Conservation (phyloP, 1,140 invertebrate species). For the Epicauta chinensis region DNA sequence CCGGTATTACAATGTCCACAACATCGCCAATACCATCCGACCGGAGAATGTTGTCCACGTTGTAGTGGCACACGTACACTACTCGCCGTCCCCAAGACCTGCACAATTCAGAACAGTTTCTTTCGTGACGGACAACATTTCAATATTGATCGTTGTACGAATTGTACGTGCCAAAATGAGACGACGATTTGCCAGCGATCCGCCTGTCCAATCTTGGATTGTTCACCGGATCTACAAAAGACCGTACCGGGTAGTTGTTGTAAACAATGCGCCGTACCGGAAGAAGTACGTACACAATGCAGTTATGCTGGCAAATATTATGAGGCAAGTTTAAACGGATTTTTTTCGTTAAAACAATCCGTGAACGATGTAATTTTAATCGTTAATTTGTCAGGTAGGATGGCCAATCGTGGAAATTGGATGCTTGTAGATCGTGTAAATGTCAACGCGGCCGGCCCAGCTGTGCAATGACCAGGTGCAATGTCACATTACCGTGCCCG, state of each 20-base stretch:
- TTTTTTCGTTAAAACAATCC: not conserved
- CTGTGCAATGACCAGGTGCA: slow-evolving; percentile 73
- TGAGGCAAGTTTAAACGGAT: slow-evolving; percentile 48
- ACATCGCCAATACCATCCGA: slow-evolving; percentile 55
- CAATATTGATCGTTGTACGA: slow-evolving; percentile 70
- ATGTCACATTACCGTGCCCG: slow-evolving; percentile 55
- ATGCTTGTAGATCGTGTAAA: slow-evolving; percentile 77
- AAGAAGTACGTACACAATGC: slow-evolving; percentile 59
- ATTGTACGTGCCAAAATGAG: slow-evolving; percentile 71
- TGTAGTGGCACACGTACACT: slow-evolving; percentile 52
- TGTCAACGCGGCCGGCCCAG: slow-evolving; percentile 73
- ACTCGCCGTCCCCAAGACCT: slow-evolving; percentile 47
- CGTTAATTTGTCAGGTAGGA: slow-evolving; percentile 53
- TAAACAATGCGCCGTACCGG: slow-evolving; percentile 53
- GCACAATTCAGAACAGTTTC: slow-evolving; percentile 62
- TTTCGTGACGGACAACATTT: slow-evolving; percentile 54
- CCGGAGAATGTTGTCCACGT: slow-evolving; percentile 77
- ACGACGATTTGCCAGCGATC: slow-evolving; percentile 68
- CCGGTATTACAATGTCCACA: slow-evolving; percentile 72
- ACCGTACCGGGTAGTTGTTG: slow-evolving; percentile 66
- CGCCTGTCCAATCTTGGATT: slow-evolving; percentile 77
- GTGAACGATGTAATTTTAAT: slow-evolving; percentile 7
- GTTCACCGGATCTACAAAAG: slow-evolving; percentile 62
- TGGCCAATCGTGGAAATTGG: slow-evolving; percentile 78
- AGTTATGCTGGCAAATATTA: slow-evolving; percentile 56